Percentiles rank a stretch among this genome's conserved stretches.
phyloP scores from a whole-genome alignment of 2,888 invertebrate species.

The Apotomis capreana region DNA sequence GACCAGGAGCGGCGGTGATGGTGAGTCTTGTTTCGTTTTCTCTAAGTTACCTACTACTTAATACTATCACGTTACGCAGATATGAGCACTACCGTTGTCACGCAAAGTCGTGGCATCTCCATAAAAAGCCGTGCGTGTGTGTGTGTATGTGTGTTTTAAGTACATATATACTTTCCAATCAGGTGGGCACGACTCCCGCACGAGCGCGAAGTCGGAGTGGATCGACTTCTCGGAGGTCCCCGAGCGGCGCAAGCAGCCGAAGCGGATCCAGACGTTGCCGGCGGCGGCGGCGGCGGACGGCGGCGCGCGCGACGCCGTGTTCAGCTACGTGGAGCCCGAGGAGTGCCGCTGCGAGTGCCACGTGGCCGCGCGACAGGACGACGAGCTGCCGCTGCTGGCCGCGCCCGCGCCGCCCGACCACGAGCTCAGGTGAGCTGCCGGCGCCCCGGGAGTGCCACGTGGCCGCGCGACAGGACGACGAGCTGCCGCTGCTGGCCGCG shows the following conservation, averaged over 20 bases:
- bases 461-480: constrained; percentile 56
- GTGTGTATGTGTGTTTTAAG: too few species aligned
- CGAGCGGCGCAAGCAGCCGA: constrained; percentile 90
- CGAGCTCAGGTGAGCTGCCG: constrained; percentile 4
- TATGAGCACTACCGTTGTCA: too few species aligned
- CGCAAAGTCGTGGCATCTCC: too few species aligned
- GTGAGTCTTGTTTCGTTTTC: constrained; percentile 47
- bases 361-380: constrained; percentile 72
- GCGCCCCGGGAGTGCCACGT: constrained; percentile 90
- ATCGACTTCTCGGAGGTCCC: constrained; percentile 94
- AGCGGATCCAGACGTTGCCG: constrained; percentile 92
- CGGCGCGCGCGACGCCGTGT: constrained; percentile 67
- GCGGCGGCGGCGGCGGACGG: constrained; percentile 72
- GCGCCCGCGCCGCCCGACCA: constrained; percentile 4
- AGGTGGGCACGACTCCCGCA: constrained; percentile 51
- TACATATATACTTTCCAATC: background rate
- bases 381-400: constrained; percentile 25
- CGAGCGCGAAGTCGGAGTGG: constrained; percentile 85
- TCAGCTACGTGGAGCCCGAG: constrained; percentile 92
- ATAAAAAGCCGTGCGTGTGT: too few species aligned
- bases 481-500: constrained; percentile 23
- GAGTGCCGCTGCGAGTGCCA: constrained; percentile 95
- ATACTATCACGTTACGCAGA: too few species aligned
- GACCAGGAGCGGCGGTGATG: constrained; percentile 64
- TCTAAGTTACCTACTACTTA: too few species aligned